These are phyloP conservation scores for Tachypleus tridentatus DNA, from an alignment of 1,140 invertebrate genomes.

Conservation along the genomic window DNA sequence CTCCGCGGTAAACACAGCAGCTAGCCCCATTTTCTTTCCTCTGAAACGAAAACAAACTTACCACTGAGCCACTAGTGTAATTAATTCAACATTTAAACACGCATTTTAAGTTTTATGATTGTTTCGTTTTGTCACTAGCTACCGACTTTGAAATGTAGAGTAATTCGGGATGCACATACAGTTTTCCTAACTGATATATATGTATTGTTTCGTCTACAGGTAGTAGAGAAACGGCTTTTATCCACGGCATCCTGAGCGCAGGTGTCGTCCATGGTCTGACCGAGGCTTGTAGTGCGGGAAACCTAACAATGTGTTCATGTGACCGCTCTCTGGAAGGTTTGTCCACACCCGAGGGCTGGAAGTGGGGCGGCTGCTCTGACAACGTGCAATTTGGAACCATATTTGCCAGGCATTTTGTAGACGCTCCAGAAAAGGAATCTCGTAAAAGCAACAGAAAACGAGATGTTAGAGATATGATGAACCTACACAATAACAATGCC, in stretches of 20 bases:
- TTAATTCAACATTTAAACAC: too few species aligned
- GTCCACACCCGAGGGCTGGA: conserved; percentile 46
- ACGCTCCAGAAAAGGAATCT: conserved; percentile 39
- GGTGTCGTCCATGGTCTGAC: conserved; percentile 53
- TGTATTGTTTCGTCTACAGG: conserved; percentile 33
- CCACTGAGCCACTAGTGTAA: too few species aligned
- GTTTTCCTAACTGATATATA: not conserved
- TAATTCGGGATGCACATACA: too few species aligned
- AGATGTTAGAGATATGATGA: conserved; percentile 44
- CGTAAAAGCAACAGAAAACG: conserved; percentile 28
- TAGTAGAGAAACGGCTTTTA: conserved; percentile 52
- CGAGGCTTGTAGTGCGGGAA: conserved; percentile 49
- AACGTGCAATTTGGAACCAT: conserved; percentile 47
- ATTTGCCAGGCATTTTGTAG: conserved; percentile 47
- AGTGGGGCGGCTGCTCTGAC: conserved; percentile 55
- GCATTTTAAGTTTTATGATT: too few species aligned
- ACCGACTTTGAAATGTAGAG: too few species aligned
- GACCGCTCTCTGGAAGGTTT: conserved; percentile 40
- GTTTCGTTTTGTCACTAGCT: too few species aligned
- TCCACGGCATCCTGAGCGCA: conserved; percentile 52
- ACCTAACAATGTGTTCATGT: conserved; percentile 52
- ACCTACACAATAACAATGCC: conserved; percentile 54
- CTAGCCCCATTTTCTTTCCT: too few species aligned
- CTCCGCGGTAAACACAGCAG: too few species aligned
- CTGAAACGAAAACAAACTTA: too few species aligned